phyloP scores from a whole-genome alignment of 2,797 vertebrate genomes.

The Gymnoscopelus braueri region DNA sequence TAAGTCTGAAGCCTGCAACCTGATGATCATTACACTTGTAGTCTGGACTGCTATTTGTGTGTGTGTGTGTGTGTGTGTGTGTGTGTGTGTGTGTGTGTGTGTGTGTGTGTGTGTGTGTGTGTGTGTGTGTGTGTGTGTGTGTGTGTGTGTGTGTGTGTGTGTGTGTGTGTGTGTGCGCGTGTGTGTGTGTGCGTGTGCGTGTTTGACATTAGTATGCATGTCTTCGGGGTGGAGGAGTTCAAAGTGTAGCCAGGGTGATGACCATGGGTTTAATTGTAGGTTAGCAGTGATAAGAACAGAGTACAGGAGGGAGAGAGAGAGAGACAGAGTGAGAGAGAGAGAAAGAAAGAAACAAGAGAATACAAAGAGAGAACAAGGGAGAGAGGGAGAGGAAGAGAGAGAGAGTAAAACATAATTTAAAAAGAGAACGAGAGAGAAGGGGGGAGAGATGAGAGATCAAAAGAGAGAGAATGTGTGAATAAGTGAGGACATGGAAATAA shows the following conservation, averaged over 20 bases:
- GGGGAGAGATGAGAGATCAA: conserved; percentile 13
- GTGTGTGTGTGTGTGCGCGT: conserved; percentile 10
- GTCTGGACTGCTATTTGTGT: neutral
- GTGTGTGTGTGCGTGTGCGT: conserved; percentile 3
- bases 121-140: neutral
- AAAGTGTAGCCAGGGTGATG: conserved; percentile 56
- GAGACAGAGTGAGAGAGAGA: conserved; percentile 23
- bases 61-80: conserved; percentile 6
- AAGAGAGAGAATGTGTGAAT: conserved; percentile 52
- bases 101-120: conserved; percentile 7
- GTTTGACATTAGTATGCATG: conserved; percentile 49
- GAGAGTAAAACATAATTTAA: too few species aligned
- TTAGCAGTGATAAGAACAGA: conserved; percentile 56
- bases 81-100: conserved; percentile 6
- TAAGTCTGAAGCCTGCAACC: conserved; percentile 43
- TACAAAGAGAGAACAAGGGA: neutral
- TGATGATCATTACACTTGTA: conserved; percentile 9
- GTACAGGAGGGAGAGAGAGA: conserved; percentile 19
- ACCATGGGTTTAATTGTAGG: conserved; percentile 73
- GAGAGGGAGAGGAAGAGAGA: neutral
- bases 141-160: conserved; percentile 21
- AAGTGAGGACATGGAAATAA: too few species aligned
- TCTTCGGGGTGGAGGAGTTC: conserved; percentile 39
- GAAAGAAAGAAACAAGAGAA: conserved; percentile 16
- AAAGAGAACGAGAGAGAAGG: conserved; percentile 15